These are phyloP conservation scores for Megalurothrips usitatus DNA, from an alignment of 2,888 invertebrate genomes.

Conservation along the genomic window DNA sequence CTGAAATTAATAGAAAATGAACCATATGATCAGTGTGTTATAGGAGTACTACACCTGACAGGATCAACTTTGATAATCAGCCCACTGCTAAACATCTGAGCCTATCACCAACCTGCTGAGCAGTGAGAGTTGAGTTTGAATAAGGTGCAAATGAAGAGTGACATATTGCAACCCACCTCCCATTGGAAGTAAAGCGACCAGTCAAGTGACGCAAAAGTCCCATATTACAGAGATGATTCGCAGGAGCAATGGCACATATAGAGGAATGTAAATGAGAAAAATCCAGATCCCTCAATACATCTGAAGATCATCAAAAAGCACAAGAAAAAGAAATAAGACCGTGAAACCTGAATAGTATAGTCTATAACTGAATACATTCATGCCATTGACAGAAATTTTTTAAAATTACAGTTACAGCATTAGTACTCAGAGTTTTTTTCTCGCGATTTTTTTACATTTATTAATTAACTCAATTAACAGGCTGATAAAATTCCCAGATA, in stretches of 20 bases:
- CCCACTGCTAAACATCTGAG: not conserved
- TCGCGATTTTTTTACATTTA: too few species aligned
- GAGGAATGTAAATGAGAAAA: not conserved
- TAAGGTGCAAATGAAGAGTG: not conserved
- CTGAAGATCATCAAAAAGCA: not conserved
- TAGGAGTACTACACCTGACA: not conserved
- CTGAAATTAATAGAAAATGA: conserved; percentile 51
- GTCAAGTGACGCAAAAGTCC: not conserved
- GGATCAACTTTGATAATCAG: not conserved
- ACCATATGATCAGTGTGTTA: conserved; percentile 20
- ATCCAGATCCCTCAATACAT: not conserved
- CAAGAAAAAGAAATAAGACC: not conserved
- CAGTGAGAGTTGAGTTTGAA: not conserved
- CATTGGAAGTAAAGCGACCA: not conserved
- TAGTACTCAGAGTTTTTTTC: too few species aligned
- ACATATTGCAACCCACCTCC: not conserved
- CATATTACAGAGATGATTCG: not conserved
- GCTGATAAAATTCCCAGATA: not conserved
- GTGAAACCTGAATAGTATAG: not conserved
- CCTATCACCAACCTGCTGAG: conserved; percentile 2
- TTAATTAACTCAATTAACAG: too few species aligned
- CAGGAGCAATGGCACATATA: not conserved
- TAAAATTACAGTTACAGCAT: not conserved
- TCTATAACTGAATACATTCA: not conserved
- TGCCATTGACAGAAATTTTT: not conserved